These are phyloP conservation scores for Enteromius afrohamiltoni DNA, from an alignment of 2,797 vertebrate species.

Conservation along the genomic window DNA sequence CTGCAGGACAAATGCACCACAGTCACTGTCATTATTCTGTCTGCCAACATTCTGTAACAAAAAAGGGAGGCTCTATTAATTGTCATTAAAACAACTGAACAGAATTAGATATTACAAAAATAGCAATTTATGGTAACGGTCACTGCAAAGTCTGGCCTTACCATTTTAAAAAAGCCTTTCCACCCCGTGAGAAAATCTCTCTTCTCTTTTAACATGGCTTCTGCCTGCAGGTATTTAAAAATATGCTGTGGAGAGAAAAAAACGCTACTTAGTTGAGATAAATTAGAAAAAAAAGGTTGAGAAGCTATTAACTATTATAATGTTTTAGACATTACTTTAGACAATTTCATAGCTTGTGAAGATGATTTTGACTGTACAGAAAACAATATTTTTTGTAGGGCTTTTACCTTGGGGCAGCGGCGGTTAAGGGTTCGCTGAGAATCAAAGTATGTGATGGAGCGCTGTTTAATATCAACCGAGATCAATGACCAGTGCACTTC, in stretches of 20 bases:
- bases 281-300: not conserved
- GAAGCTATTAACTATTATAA: not conserved
- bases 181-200: conserved; percentile 86
- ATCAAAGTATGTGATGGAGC: conserved; percentile 92
- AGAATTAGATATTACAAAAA: conserved; percentile 8
- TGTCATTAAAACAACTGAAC: conserved; percentile 1
- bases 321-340: not conserved
- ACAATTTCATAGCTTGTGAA: not conserved
- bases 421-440: conserved; percentile 93
- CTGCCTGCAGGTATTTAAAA: conserved; percentile 92
- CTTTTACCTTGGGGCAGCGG: conserved; percentile 88
- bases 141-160: conserved; percentile 62
- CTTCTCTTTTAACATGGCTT: conserved; percentile 90
- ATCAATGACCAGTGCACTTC: conserved; percentile 96
- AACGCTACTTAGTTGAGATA: not conserved
- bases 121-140: conserved; percentile 20
- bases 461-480: conserved; percentile 85
- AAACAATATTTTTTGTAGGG: not conserved
- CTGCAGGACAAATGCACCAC: conserved; percentile 92
- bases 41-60: conserved; percentile 88
- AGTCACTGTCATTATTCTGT: conserved; percentile 95
- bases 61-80: conserved; percentile 23
- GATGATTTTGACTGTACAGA: not conserved
- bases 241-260: conserved; percentile 81
- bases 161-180: conserved; percentile 95